Base-by-base conservation (phyloP, 2,888 invertebrate genomes). In the Lottia gigantea region DNA sequence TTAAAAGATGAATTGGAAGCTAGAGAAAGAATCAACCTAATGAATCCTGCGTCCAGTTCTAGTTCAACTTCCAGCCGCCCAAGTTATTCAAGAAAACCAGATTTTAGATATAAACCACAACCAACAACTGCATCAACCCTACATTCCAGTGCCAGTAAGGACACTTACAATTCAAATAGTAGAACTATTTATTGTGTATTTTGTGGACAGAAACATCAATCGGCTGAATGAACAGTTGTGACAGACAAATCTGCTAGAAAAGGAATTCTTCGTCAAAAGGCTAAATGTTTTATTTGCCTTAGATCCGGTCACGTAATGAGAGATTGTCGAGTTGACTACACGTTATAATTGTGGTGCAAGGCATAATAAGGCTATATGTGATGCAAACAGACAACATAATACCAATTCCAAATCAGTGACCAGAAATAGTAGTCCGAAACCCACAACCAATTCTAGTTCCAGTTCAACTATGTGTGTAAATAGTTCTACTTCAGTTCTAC, bases 301-400 rank as follows among this genome's bases (percentile, higher is more conserved):
- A 1, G 47, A 47, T 47, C 47, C 14, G 47, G 47, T 47, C 47
- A 47, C 47, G 15, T 47, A 47, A 47, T 47, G 11, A 2, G 8
- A 8, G 47, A 47, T 47, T 47, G 47, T 47, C 14, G 1, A 2
- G n/a, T 47, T 16, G n/a, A 47, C n/a, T 47, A 47, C n/a, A 47
- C n/a, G 47, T 47, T 47, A 47, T 47, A n/a, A 47, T n/a, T 47
- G 47, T 7, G 47, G 47, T 47, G 47, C 47, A 3, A 47, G 47
- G n/a, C 47, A 47, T 47, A 47, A 47, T 47, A 47, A n/a, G n/a
- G 47, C 47, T 16, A 47, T 47, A 47, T 47, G 47, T 47, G 47
- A 47, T 8, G 8, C 47, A 16, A 7, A 47, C 47, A 14, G 1
- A n/a, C 14, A 47, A 16, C 47, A 7, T 1, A 4, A n/a, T 47